A percentile compares a stretch with the other conserved stretches of the same genome.
Evolutionary conservation across 2,113 vertebrate genomes (phyloP).

Genomic region (Perca fluviatilis): DNA sequence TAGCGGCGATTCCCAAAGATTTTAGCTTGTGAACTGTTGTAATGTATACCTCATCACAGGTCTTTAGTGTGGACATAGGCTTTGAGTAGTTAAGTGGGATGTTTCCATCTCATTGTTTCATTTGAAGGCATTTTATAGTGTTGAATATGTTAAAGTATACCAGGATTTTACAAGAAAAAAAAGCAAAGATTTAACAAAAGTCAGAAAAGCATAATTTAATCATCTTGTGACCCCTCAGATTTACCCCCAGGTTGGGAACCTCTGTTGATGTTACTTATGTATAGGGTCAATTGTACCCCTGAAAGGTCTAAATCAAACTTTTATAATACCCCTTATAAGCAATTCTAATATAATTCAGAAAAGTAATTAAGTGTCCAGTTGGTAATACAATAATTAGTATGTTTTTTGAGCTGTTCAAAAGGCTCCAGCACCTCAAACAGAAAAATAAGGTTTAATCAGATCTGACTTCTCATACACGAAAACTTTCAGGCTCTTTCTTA

Average conservation of each 20-base stretch:
- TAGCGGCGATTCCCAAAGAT: neutral
- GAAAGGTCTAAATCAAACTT: neutral
- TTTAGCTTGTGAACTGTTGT: neutral
- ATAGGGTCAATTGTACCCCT: neutral
- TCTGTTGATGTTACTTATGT: neutral
- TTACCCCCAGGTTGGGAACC: neutral
- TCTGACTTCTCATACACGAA: neutral
- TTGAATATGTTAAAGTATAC: neutral
- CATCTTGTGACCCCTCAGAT: neutral
- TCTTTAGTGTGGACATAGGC: neutral
- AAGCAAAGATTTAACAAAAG: neutral
- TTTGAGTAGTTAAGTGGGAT: neutral
- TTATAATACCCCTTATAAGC: neutral
- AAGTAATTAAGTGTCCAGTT: neutral
- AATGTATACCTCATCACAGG: neutral
- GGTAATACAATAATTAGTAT: neutral
- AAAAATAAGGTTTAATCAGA: constrained; percentile 1
- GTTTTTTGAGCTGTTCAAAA: neutral
- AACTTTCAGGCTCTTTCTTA: constrained; percentile 31
- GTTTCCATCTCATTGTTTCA: neutral
- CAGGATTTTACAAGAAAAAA: neutral
- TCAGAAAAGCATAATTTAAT: neutral
- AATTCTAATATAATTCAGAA: neutral
- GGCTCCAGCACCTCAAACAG: neutral
- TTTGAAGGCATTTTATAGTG: neutral